Conservation (phyloP, 1,140 invertebrate genomes). For the Parapsyche elsis region DNA sequence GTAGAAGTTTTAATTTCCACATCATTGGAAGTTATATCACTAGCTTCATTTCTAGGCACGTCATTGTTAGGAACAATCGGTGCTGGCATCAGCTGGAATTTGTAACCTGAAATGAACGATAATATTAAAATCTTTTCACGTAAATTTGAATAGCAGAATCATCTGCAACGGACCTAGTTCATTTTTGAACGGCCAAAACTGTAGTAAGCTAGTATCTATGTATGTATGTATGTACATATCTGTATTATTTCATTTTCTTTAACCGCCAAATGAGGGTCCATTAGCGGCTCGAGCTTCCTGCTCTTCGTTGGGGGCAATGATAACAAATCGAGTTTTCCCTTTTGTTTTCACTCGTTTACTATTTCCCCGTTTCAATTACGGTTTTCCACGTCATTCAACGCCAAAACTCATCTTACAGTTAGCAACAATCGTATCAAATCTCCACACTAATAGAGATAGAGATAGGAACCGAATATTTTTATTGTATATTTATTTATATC, state of each 20-base stretch:
- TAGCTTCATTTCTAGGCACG: neutral
- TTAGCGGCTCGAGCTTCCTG: constrained; percentile 49
- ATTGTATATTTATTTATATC: too few relatives aligned
- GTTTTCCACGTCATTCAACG: neutral
- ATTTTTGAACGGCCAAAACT: too few relatives aligned
- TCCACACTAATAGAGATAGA: too few relatives aligned
- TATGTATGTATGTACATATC: too few relatives aligned
- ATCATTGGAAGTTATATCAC: constrained; percentile 42
- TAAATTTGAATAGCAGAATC: neutral
- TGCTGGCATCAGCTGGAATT: constrained; percentile 50
- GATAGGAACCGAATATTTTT: too few relatives aligned
- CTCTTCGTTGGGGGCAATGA: constrained; percentile 44
- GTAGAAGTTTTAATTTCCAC: constrained; percentile 38
- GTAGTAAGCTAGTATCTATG: too few relatives aligned
- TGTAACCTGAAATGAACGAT: constrained; percentile 48
- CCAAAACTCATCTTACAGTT: too few relatives aligned
- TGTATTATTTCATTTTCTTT: neutral
- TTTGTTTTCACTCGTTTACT: constrained; percentile 9
- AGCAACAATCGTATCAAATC: too few relatives aligned
- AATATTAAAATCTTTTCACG: neutral
- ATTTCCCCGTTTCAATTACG: constrained; percentile 12
- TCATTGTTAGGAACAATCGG: neutral
- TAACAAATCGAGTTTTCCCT: constrained; percentile 47
- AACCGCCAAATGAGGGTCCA: constrained; percentile 44
- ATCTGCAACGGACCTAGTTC: neutral